Evolutionary conservation across 2,113 vertebrate species (phyloP).

Genomic region (Cepphus grylle): DNA sequence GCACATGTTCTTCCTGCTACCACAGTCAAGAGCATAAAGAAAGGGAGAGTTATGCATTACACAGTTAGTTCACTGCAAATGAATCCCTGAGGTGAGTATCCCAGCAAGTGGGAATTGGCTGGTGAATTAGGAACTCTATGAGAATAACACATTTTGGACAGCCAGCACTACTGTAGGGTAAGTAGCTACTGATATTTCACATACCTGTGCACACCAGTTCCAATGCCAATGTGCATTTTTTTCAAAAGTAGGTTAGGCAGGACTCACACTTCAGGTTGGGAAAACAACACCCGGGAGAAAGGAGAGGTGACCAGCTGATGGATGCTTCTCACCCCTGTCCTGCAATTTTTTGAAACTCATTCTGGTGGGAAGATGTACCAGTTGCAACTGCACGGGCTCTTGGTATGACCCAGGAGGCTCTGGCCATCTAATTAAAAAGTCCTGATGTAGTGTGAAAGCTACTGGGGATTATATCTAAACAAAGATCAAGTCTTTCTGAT

Average conservation of each 20-base stretch:
- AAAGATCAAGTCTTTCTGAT: neutral
- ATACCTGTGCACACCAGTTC: neutral
- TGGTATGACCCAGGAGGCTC: neutral
- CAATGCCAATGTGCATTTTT: neutral
- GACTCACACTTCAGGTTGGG: neutral
- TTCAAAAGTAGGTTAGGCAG: neutral
- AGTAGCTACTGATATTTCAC: neutral
- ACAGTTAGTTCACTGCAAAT: neutral
- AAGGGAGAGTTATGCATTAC: neutral
- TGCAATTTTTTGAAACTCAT: neutral
- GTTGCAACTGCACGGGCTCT: neutral
- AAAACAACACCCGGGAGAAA: neutral
- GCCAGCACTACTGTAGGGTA: neutral
- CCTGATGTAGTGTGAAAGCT: neutral
- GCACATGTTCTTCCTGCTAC: neutral
- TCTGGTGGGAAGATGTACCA: neutral
- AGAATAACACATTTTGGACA: neutral
- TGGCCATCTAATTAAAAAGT: neutral
- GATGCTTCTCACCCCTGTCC: neutral
- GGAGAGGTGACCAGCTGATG: neutral
- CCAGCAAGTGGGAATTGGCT: neutral
- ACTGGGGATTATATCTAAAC: neutral
- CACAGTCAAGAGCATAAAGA: neutral
- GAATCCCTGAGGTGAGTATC: neutral
- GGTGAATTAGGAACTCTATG: neutral